Conservation (phyloP, 2,113 vertebrate species). For the Charina bottae region DNA sequence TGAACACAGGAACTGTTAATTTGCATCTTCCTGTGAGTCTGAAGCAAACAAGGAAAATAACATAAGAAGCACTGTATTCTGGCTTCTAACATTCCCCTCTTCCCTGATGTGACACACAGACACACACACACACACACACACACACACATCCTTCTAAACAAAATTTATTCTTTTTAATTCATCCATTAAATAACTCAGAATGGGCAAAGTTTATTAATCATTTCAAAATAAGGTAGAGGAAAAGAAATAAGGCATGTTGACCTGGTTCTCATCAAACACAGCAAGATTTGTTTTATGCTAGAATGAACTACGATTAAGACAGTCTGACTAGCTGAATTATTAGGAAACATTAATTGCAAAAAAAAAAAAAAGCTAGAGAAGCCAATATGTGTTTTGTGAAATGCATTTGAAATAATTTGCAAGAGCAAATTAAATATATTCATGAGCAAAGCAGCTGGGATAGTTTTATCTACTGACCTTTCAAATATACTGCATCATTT, state of each 20-base stretch:
- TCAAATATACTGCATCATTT: slow-evolving; percentile 20
- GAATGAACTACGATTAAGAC: slow-evolving; percentile 66
- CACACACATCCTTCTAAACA: not conserved
- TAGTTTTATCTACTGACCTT: slow-evolving; percentile 57
- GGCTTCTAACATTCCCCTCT: slow-evolving; percentile 1
- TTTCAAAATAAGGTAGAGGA: slow-evolving; percentile 44
- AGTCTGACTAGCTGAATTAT: slow-evolving; percentile 55
- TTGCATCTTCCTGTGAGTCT: slow-evolving; percentile 45
- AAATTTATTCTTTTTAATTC: slow-evolving; percentile 33
- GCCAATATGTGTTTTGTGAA: slow-evolving; percentile 60
- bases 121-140: too few species aligned
- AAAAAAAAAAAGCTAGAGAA: not conserved
- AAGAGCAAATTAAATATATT: slow-evolving; percentile 67
- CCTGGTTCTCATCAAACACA: slow-evolving; percentile 64
- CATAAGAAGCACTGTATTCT: slow-evolving; percentile 27
- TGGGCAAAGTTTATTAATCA: slow-evolving; percentile 46
- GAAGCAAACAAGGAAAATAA: slow-evolving; percentile 48
- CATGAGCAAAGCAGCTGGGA: slow-evolving; percentile 55
- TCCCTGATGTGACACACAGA: not conserved
- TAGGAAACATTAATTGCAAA: slow-evolving; percentile 67
- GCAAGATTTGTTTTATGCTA: slow-evolving; percentile 67
- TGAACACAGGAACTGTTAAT: slow-evolving; percentile 29
- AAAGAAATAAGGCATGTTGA: slow-evolving; percentile 50
- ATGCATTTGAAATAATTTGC: slow-evolving; percentile 54
- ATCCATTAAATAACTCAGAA: slow-evolving; percentile 40